Evolutionary conservation across 2,888 invertebrate genomes (phyloP).

Genomic region (Lucinisca nassula): DNA sequence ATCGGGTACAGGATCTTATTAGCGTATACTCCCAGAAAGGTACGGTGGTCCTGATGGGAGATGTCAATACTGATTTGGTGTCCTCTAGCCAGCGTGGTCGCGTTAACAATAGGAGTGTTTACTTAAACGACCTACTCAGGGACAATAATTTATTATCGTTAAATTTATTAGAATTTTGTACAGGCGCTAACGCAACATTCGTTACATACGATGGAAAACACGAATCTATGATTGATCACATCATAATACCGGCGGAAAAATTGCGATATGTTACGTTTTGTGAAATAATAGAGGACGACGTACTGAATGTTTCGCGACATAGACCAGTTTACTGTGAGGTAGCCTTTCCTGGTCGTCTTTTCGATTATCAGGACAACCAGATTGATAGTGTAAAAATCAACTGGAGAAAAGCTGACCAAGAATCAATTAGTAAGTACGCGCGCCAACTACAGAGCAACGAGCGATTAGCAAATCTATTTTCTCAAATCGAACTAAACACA

Average conservation of each 20-base stretch:
- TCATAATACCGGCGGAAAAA: neutral
- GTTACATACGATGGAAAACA: neutral
- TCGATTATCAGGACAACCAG: neutral
- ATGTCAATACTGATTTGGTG: neutral
- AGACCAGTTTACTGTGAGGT: neutral
- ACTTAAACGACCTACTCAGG: neutral
- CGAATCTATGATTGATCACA: conserved; percentile 14
- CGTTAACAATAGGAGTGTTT: neutral
- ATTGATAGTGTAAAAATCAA: neutral
- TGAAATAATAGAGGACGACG: conserved; percentile 4
- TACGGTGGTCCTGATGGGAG: too few species aligned
- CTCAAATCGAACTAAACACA: neutral
- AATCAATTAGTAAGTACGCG: neutral
- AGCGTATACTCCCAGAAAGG: too few species aligned
- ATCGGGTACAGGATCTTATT: too few species aligned
- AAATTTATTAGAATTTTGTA: neutral
- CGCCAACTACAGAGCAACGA: neutral
- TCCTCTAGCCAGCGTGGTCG: neutral
- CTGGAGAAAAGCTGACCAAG: conserved; percentile 2
- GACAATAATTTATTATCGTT: neutral
- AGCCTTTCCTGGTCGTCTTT: neutral
- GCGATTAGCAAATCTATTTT: neutral
- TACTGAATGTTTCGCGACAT: conserved; percentile 12
- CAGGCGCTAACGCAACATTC: neutral
- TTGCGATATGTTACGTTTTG: neutral